phyloP scores from a whole-genome alignment of 2,888 invertebrate genomes.

The Ditula angustiorana region DNA sequence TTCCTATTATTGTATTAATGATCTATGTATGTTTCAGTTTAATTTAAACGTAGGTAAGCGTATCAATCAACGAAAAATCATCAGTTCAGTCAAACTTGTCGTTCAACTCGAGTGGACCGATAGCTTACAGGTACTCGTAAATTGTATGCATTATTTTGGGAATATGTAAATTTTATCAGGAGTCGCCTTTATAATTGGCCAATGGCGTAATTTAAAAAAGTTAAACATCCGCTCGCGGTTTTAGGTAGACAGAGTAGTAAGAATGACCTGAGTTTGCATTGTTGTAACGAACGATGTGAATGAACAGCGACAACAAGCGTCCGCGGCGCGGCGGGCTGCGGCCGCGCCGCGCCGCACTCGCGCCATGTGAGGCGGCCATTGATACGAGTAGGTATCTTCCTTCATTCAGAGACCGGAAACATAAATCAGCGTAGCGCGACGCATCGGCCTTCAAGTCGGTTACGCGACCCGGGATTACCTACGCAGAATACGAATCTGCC shows the following conservation, averaged over 20 bases:
- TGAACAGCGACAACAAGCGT: slow-evolving; percentile 63
- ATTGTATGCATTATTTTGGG: slow-evolving; percentile 2
- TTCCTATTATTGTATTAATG: not conserved
- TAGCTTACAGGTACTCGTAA: not conserved
- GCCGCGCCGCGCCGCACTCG: slow-evolving; percentile 46
- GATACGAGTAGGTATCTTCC: slow-evolving; percentile 61
- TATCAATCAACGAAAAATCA: not conserved
- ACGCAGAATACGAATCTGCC: slow-evolving; percentile 23
- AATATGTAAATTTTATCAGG: slow-evolving; percentile 1
- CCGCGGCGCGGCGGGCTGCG: slow-evolving; percentile 46
- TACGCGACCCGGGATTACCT: slow-evolving; percentile 48
- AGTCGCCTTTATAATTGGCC: slow-evolving; percentile 2
- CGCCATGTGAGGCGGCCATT: slow-evolving; percentile 71
- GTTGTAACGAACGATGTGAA: slow-evolving; percentile 62
- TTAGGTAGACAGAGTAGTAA: slow-evolving; percentile 46
- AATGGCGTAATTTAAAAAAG: slow-evolving; percentile 1
- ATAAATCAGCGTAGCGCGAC: slow-evolving; percentile 75
- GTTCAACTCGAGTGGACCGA: not conserved
- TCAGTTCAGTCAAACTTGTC: not conserved
- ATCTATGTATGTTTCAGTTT: not conserved
- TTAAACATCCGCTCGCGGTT: not conserved
- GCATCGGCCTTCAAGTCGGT: slow-evolving; percentile 53
- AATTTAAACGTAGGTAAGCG: too few relatives aligned
- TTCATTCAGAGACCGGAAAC: slow-evolving; percentile 77
- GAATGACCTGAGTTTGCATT: slow-evolving; percentile 55